Evolutionary conservation across 2,113 vertebrate species (phyloP).

Genomic region (Urocitellus parryii): DNA sequence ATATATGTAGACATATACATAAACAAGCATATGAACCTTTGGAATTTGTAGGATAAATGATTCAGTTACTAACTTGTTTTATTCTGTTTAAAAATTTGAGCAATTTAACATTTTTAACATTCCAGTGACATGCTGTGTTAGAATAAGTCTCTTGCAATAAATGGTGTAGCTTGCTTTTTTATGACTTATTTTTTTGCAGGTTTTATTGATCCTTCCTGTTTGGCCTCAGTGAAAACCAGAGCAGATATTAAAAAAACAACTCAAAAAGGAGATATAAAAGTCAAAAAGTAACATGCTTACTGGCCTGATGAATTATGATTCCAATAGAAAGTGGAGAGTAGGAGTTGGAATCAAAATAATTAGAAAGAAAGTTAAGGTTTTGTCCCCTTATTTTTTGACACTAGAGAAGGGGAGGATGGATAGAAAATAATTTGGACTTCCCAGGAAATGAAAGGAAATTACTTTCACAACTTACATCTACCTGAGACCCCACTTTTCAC

Average conservation of each 20-base stretch:
- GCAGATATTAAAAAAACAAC: slow-evolving; percentile 66
- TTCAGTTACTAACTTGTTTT: slow-evolving; percentile 62
- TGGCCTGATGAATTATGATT: slow-evolving; percentile 33
- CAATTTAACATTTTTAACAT: slow-evolving; percentile 80
- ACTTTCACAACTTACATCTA: slow-evolving; percentile 31
- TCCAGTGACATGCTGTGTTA: slow-evolving; percentile 56
- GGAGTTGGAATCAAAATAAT: slow-evolving; percentile 63
- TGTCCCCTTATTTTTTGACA: slow-evolving; percentile 28
- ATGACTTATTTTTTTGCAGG: slow-evolving; percentile 69
- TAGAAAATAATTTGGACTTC: slow-evolving; percentile 68
- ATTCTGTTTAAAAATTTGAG: slow-evolving; percentile 53
- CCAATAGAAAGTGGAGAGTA: slow-evolving; percentile 24
- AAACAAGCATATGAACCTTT: slow-evolving; percentile 1
- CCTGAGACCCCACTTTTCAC: slow-evolving; percentile 51
- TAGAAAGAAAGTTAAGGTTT: slow-evolving; percentile 46
- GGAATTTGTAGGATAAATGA: slow-evolving; percentile 52
- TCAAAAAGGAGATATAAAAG: slow-evolving; percentile 72
- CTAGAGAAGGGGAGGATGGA: background rate
- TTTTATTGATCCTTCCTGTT: slow-evolving; percentile 79
- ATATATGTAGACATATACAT: background rate
- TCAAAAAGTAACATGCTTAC: slow-evolving; percentile 39
- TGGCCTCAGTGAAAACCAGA: slow-evolving; percentile 61
- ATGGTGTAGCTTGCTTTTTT: slow-evolving; percentile 61
- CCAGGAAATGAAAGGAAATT: slow-evolving; percentile 70
- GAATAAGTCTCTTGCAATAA: slow-evolving; percentile 61